Conservation (phyloP, 2,797 vertebrate genomes). For the Pyrocephalus nanus region DNA sequence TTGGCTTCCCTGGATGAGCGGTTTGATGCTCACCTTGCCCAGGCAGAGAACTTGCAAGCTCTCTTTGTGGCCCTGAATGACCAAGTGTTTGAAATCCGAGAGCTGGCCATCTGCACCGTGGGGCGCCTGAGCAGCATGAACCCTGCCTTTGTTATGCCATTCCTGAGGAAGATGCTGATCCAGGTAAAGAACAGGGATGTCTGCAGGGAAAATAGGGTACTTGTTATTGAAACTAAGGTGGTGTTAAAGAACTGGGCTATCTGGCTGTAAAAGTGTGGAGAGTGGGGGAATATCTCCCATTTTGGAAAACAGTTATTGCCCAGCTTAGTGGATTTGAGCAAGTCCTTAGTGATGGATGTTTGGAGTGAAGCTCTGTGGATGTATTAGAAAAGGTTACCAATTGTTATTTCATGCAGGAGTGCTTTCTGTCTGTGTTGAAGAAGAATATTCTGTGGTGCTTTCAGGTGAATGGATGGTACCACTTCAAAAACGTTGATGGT, state of each 20-base stretch:
- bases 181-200: constrained; percentile 80
- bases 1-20: constrained; percentile 95
- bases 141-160: constrained; percentile 98
- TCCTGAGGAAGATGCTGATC: constrained; percentile 98
- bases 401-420: not conserved
- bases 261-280: not conserved
- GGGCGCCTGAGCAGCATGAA: constrained; percentile 99
- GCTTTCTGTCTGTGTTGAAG: not conserved
- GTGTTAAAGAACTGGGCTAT: not conserved
- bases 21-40: constrained; percentile 95
- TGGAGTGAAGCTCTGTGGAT: not conserved
- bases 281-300: not conserved
- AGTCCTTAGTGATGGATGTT: not conserved
- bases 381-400: not conserved
- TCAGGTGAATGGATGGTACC: not conserved
- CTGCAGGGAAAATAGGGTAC: not conserved
- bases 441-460: not conserved
- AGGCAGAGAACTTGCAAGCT: constrained; percentile 96
- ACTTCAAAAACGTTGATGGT: not conserved
- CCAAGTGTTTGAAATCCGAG: constrained; percentile 98
- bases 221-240: not conserved
- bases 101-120: constrained; percentile 97
- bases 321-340: not conserved
- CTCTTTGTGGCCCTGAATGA: constrained; percentile 97
- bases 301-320: not conserved